phyloP scores from a whole-genome alignment of 2,888 invertebrate species.

The Sinelater perroti region DNA sequence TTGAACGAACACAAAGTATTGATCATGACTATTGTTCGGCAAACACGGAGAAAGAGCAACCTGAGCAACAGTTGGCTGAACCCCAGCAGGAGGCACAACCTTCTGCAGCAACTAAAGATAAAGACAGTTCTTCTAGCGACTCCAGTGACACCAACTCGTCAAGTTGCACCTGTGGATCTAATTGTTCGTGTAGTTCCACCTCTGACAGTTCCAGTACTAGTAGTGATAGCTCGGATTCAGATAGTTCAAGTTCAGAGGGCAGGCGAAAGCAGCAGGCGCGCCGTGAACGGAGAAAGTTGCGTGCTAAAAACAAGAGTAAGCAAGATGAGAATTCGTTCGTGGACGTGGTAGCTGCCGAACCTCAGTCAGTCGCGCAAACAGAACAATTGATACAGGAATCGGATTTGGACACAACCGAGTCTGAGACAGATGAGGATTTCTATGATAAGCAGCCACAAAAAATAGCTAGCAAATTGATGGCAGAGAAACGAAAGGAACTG shows the following conservation, averaged over 20 bases:
- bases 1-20: constrained; percentile 48
- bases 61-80: constrained; percentile 33
- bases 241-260: constrained; percentile 69
- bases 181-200: constrained; percentile 82
- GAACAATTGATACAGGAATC: constrained; percentile 79
- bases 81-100: constrained; percentile 19
- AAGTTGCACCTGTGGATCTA: constrained; percentile 83
- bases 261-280: constrained; percentile 59
- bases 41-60: constrained; percentile 36
- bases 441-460: constrained; percentile 85
- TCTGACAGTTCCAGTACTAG: constrained; percentile 66
- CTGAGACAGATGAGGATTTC: constrained; percentile 88
- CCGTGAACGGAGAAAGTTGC: constrained; percentile 58
- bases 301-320: constrained; percentile 56
- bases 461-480: constrained; percentile 75
- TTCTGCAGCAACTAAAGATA: not conserved
- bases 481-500: constrained; percentile 78
- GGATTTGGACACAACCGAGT: constrained; percentile 85
- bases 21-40: constrained; percentile 61
- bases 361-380: constrained; percentile 56
- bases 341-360: constrained; percentile 65
- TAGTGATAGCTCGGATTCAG: constrained; percentile 65
- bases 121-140: constrained; percentile 74
- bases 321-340: constrained; percentile 61
- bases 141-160: constrained; percentile 79